Evolutionary conservation across 2,797 vertebrate species (phyloP).

Genomic region (Merluccius polli): DNA sequence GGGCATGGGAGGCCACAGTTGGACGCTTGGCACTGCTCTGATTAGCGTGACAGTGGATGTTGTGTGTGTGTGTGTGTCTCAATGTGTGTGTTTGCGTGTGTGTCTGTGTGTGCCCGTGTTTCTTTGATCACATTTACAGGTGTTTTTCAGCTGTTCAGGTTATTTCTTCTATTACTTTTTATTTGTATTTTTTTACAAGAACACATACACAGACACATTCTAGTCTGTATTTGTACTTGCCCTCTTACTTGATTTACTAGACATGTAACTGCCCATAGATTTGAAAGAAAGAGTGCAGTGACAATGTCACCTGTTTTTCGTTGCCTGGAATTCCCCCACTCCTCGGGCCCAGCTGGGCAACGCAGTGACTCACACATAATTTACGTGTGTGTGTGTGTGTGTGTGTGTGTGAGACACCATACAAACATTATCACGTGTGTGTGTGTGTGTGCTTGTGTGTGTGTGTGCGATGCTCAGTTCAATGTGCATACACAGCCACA

Average conservation of each 20-base stretch:
- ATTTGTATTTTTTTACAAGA: not conserved
- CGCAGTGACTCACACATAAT: conserved; percentile 60
- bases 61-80: conserved; percentile 7
- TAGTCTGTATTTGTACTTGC: conserved; percentile 33
- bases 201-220: not conserved
- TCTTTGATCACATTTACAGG: conserved; percentile 54
- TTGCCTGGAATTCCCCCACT: conserved; percentile 70
- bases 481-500: conserved; percentile 21
- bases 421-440: not conserved
- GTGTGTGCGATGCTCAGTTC: conserved; percentile 30
- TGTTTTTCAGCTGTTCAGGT: conserved; percentile 56
- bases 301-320: conserved; percentile 64
- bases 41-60: conserved; percentile 2
- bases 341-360: conserved; percentile 54
- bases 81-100: conserved; percentile 5
- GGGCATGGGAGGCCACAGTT: conserved; percentile 27
- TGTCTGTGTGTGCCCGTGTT: conserved; percentile 15
- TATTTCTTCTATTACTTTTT: conserved; percentile 34
- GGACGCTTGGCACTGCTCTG: conserved; percentile 8
- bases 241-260: conserved; percentile 44
- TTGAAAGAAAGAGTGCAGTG: too few relatives aligned
- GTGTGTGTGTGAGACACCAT: conserved; percentile 5
- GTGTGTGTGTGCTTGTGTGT: conserved; percentile 5
- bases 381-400: conserved; percentile 27
- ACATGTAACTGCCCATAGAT: conserved; percentile 37